phyloP scores from a whole-genome alignment of 1,140 invertebrate genomes.

The Heterodera carotae region DNA sequence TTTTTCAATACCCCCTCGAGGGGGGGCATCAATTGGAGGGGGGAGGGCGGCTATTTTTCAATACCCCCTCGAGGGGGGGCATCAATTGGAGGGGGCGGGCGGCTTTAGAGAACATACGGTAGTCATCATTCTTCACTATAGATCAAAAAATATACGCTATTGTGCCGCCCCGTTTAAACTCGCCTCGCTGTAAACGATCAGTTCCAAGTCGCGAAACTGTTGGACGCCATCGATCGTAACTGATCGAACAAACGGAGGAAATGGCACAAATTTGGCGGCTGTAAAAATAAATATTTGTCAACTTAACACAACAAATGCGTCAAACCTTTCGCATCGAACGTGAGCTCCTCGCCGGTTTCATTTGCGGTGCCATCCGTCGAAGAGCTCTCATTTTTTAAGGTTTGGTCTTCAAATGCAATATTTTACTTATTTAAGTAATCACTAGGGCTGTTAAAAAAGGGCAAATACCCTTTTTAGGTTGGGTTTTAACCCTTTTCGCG shows the following conservation, averaged over 20 bases:
- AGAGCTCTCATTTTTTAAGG: not conserved
- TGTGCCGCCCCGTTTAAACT: not conserved
- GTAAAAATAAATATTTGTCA: not conserved
- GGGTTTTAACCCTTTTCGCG: too few relatives aligned
- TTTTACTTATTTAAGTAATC: too few relatives aligned
- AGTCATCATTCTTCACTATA: too few relatives aligned
- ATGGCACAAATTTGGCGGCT: conserved; percentile 1
- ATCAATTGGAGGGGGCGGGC: too few relatives aligned
- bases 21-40: too few relatives aligned
- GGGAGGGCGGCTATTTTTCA: too few relatives aligned
- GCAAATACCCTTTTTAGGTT: too few relatives aligned
- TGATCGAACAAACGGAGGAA: not conserved
- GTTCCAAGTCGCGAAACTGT: not conserved
- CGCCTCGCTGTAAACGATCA: not conserved
- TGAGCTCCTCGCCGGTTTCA: not conserved
- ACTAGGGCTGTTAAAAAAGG: too few relatives aligned
- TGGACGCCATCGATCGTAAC: not conserved
- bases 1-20: too few relatives aligned
- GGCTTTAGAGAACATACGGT: too few relatives aligned
- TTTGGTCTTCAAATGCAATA: not conserved
- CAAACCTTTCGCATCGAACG: too few relatives aligned
- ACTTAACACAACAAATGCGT: not conserved
- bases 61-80: too few relatives aligned
- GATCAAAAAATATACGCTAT: not conserved
- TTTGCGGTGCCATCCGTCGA: not conserved